Evolutionary conservation across 2,113 vertebrate species (phyloP).

Genomic region (Lates calcarifer): DNA sequence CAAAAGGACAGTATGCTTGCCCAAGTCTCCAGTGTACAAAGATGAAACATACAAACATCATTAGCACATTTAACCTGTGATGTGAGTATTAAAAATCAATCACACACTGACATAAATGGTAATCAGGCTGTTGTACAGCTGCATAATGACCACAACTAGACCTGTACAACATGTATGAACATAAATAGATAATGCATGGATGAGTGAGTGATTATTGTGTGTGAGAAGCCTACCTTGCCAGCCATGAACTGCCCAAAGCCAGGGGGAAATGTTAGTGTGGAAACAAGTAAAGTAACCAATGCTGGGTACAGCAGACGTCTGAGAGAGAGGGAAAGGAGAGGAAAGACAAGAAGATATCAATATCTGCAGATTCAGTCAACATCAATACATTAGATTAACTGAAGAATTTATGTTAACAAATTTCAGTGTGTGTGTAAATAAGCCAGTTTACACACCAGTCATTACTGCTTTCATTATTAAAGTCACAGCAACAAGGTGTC

Average conservation of each 20-base stretch:
- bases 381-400: background rate
- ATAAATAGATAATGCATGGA: no score
- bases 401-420: background rate
- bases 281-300: conserved; percentile 92
- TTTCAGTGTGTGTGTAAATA: background rate
- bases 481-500: background rate
- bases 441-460: background rate
- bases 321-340: conserved; percentile 20
- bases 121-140: conserved; percentile 26
- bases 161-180: background rate
- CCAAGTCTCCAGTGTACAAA: background rate
- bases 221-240: conserved; percentile 87
- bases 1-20: conserved; percentile 21
- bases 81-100: conserved; percentile 29
- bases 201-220: background rate
- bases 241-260: conserved; percentile 99
- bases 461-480: background rate
- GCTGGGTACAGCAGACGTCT: conserved; percentile 96
- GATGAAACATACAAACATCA: conserved; percentile 7
- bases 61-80: background rate
- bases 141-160: background rate
- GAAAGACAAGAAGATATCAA: background rate
- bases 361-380: background rate
- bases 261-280: conserved; percentile 94
- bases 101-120: background rate